phyloP scores from a whole-genome alignment of 2,797 vertebrate genomes.

The Astyanax mexicanus region DNA sequence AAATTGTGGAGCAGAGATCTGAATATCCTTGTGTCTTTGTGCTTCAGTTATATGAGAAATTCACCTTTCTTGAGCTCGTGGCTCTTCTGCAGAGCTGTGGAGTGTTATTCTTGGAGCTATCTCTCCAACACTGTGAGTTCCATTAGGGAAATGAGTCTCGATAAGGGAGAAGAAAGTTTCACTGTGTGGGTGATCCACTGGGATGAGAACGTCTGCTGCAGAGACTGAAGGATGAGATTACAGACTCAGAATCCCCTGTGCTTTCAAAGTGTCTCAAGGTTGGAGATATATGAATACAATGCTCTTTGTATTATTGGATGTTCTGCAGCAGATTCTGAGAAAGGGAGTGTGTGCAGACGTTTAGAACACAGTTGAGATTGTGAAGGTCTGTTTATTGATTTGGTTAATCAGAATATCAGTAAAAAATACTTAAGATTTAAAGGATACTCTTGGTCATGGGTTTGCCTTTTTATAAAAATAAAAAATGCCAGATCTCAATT shows the following conservation, averaged over 20 bases:
- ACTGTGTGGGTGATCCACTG: slow-evolving; percentile 42
- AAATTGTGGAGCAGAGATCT: slow-evolving; percentile 46
- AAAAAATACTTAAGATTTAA: no score
- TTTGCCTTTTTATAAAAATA: no score
- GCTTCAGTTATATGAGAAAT: slow-evolving; percentile 58
- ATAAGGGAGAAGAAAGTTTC: slow-evolving; percentile 53
- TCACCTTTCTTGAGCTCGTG: slow-evolving; percentile 34
- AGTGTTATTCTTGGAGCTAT: slow-evolving; percentile 50
- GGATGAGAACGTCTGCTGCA: slow-evolving; percentile 27
- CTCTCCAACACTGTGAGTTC: slow-evolving; percentile 54
- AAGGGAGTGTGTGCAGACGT: not conserved
- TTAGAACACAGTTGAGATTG: not conserved
- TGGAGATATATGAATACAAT: slow-evolving; percentile 4
- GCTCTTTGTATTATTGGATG: not conserved
- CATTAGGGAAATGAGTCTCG: slow-evolving; percentile 32
- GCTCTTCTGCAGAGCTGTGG: slow-evolving; percentile 27
- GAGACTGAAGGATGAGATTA: slow-evolving; percentile 44
- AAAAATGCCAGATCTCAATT: no score
- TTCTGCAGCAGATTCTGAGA: not conserved
- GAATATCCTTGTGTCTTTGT: slow-evolving; percentile 41
- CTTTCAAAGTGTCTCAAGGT: slow-evolving; percentile 21
- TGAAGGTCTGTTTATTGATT: not conserved
- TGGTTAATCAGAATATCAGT: no score
- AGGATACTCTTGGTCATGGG: no score
- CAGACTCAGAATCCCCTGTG: slow-evolving; percentile 5